These are phyloP conservation scores for Zaprionus nigranus DNA, from an alignment of 1,140 invertebrate genomes.

Conservation along the genomic window DNA sequence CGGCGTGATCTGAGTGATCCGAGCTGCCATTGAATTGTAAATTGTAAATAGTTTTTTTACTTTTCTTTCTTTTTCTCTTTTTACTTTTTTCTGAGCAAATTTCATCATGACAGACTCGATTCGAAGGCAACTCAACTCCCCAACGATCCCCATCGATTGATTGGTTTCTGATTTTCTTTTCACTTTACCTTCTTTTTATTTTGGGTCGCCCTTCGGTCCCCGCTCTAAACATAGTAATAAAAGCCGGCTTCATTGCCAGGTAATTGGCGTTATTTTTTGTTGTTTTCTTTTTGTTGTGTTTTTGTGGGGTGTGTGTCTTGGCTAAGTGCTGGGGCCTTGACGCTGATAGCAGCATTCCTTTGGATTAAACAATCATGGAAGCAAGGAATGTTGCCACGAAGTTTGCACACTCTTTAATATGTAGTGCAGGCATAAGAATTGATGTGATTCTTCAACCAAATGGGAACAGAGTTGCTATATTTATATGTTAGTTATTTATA, in stretches of 20 bases:
- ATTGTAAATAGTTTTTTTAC: conserved; percentile 47
- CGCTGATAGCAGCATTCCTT: conserved; percentile 30
- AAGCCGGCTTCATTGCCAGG: conserved; percentile 55
- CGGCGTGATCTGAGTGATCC: conserved; percentile 10
- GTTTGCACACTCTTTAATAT: background rate
- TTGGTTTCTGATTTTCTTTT: conserved; percentile 54
- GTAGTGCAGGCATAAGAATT: too few species aligned
- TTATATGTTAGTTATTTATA: too few species aligned
- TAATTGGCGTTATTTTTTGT: conserved; percentile 45
- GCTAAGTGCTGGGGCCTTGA: conserved; percentile 38
- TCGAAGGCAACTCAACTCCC: background rate
- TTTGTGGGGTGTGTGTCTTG: conserved; percentile 64
- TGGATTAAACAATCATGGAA: background rate
- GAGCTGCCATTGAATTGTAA: conserved; percentile 54
- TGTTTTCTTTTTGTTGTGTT: conserved; percentile 21
- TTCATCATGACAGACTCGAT: conserved; percentile 22
- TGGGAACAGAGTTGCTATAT: background rate
- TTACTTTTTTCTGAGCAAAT: conserved; percentile 11
- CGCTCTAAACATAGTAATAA: conserved; percentile 70
- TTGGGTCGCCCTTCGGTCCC: conserved; percentile 53
- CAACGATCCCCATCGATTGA: conserved; percentile 17
- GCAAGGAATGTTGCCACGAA: background rate
- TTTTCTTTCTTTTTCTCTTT: background rate
- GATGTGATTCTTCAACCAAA: too few species aligned
- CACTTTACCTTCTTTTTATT: conserved; percentile 21